These are phyloP conservation scores for silkworm (Bombyx mori) DNA, from an alignment of 1,140 invertebrate genomes.

Conservation along the genomic window DNA sequence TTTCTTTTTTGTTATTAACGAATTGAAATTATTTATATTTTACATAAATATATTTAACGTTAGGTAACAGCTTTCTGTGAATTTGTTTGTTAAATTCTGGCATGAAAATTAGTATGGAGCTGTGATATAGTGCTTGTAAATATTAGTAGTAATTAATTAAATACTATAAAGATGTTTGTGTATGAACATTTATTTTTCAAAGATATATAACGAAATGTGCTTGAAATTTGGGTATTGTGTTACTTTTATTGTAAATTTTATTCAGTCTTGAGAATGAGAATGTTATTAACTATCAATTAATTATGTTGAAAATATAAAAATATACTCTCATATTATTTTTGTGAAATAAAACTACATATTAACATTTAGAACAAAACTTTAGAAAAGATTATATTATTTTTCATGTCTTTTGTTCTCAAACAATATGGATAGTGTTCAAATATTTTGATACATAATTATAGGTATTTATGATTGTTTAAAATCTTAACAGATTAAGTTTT, in stretches of 20 bases:
- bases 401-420: too few species aligned
- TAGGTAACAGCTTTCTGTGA: not conserved
- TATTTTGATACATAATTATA: not conserved
- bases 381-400: too few species aligned
- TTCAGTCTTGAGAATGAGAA: slow-evolving; percentile 14
- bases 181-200: too few species aligned
- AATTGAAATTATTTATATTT: not conserved
- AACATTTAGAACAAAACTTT: too few species aligned
- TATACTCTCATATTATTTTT: too few species aligned
- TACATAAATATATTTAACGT: not conserved
- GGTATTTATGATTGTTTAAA: slow-evolving; percentile 8
- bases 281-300: not conserved
- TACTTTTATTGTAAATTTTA: slow-evolving; percentile 18
- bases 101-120: slow-evolving; percentile 39
- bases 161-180: slow-evolving; percentile 2
- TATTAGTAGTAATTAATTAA: slow-evolving; percentile 36
- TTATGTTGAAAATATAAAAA: too few species aligned
- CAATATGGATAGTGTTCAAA: too few species aligned
- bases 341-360: too few species aligned
- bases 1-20: not conserved
- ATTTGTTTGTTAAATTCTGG: not conserved
- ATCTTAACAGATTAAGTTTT: slow-evolving; percentile 6
- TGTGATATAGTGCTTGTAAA: slow-evolving; percentile 65
- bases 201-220: not conserved
- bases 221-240: slow-evolving; percentile 11